Base-by-base conservation (phyloP, 2,797 vertebrate species). In the Chromis chromis region DNA sequence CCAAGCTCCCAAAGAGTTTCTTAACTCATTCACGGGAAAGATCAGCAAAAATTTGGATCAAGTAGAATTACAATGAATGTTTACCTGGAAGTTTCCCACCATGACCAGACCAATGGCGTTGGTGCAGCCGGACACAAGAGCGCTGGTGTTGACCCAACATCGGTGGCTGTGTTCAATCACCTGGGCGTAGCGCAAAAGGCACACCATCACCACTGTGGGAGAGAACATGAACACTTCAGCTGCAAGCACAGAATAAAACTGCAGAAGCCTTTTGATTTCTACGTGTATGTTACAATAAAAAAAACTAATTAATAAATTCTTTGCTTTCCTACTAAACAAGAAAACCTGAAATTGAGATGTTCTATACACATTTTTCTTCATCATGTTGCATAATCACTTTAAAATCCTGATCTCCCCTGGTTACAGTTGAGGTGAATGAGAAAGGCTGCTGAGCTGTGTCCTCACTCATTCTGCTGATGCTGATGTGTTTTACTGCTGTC, bases 21-120 rank as follows among this genome's bases (percentile, higher is more conserved):
- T 21, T 3, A 25, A 22, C 12, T 24, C 46, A 13, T 10, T 60
- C 14, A 9, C 21, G 10, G 7, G 19, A 46, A 49, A 49, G 19
- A 6, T 19, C 6, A n/a, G 25, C 2, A 4, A 49, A 14, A 13
- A 31, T 21, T 2, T 14, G 1, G 22, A 31, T 53, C 0, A 27
- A 17, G 8, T 14, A 1, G 3, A n/a, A 25, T 36, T n/a, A 7
- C 3, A 19, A 28, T 3, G 1, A 2, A 13, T 0, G 2, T 54
- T 86, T 70, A 97, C 97, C 96, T 98, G 97, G 86, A 98, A 98
- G 92, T 97, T 98, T 44, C 97, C 96, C 69, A 97, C 96, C 92
- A 98, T 94, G 74, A 98, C 94, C 5, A 98, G 94, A 70, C 96
- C 96, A 4, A 96, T 83, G 0, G 96, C 96, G 0, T 98, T 97